Base-by-base conservation (phyloP, 2,888 invertebrate genomes). In the Tenthredo distinguenda region DNA sequence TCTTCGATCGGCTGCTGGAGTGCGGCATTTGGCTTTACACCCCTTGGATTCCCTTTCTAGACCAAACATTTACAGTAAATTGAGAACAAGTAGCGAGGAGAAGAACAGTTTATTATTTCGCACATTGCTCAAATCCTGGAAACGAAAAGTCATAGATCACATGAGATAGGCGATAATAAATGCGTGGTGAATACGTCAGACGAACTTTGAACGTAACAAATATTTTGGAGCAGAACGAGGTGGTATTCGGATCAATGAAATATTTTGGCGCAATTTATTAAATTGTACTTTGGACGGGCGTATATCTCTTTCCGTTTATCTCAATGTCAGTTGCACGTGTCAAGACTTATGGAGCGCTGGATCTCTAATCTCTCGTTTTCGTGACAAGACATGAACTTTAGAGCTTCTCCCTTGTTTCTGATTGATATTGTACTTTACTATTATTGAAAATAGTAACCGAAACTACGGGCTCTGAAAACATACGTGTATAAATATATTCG, bases 221-320 rank as follows among this genome's bases (percentile, higher is more conserved):
- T 77, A 55, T 77, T 77, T 55, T 50, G 77, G 55, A 26, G 31
- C 18, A 37, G 76, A 43, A 47, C 76, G 43, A 47, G 12, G 31
- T 5, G 15, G 76, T 76, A 1, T 47, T n/a, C 43, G 74, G 74
- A 26, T 74, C 40, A 77, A 18, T 50, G 31, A 77, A 50, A 55
- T 6, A 47, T 21, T 47, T 76, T 21, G 12, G 43, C 71, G 37
- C 71, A 55, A 55, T 77, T 26, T 72, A 68, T 26, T 21, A 0
- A 77, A 50, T 77, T 55, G 77, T 77, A 77, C 77, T 77, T 77
- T n/a, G 77, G 77, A 77, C 77, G 7, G 77, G 31, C 26, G 12
- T 77, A 77, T 50, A 77, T 50, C 47, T 47, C n/a, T 31, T 50
- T 9, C n/a, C 31, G 47, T 18, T 50, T 55, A 47, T 77, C 55